Evolutionary conservation across 2,797 vertebrate species (phyloP).

Genomic region (Cephalopachus bancanus): DNA sequence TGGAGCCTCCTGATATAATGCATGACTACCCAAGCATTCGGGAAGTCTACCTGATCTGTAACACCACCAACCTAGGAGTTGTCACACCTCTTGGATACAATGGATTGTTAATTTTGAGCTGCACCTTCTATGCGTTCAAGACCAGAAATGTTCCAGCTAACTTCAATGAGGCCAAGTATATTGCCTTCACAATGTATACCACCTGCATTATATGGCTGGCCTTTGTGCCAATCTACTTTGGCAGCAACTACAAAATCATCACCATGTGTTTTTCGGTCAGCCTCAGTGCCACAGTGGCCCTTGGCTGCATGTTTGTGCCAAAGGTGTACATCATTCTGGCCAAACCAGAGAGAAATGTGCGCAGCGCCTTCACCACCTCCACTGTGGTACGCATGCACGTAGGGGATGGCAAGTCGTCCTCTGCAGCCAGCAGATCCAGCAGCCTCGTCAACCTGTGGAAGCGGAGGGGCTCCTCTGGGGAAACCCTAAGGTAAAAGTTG

Average conservation of each 20-base stretch:
- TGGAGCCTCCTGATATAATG: constrained; percentile 97
- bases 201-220: constrained; percentile 99
- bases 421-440: constrained; percentile 96
- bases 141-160: constrained; percentile 98
- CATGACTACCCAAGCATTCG: constrained; percentile 98
- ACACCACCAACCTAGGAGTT: constrained; percentile 97
- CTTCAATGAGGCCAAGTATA: constrained; percentile 99
- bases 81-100: constrained; percentile 98
- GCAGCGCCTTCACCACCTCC: constrained; percentile 98
- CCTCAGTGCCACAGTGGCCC: constrained; percentile 97
- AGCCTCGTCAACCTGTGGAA: constrained; percentile 98
- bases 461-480: constrained; percentile 96
- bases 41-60: constrained; percentile 97
- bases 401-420: constrained; percentile 97
- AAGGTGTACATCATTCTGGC: constrained; percentile 99
- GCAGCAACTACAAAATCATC: constrained; percentile 99
- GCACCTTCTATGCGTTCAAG: constrained; percentile 99
- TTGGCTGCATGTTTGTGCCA: constrained; percentile 98
- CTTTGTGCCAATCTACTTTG: constrained; percentile 99
- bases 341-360: constrained; percentile 98
- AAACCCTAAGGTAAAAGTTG: constrained; percentile 95
- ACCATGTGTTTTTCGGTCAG: constrained; percentile 99
- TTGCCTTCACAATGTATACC: constrained; percentile 99
- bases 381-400: constrained; percentile 99
- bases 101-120: constrained; percentile 97